Evolutionary conservation across 2,797 vertebrate species (phyloP), one percentile per base, ranked within the genome.

Genomic region (Morus bassanus): DNA sequence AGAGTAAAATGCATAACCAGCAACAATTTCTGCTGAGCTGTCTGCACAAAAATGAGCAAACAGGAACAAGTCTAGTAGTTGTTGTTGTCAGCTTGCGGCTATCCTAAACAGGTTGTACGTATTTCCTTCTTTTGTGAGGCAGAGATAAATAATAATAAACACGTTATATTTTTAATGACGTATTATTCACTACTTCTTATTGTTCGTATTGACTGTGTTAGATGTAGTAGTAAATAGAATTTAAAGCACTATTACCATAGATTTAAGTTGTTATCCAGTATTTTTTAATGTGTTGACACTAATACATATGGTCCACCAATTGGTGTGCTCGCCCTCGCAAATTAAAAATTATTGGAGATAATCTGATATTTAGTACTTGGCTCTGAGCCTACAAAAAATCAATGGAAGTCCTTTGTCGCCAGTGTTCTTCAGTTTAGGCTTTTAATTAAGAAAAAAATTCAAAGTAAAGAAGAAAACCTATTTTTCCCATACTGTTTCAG

Each of bases 231-330:
- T 88, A 95, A 97, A 89, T 45, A 95, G 73, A 78, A 95, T 87
- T 96, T 95, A 96, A 97, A 95, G 67, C 74, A 69, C 60, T 96
- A 10, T 85, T 96, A 74, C 78, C 94, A 67, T 89, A 46, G 83
- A 77, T 92, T 96, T 95, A 83, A 90, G 88, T 94, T 95, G 60
- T 96, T 95, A 73, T 72, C 28, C 82, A 78, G 25, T 75, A 61
- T 89, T 96, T 91, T 92, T 96, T 35, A 93, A 89, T 96, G 88
- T 97, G 54, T 95, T 96, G 93, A 80, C 81, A 63, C 67, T 93
- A 94, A 91, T 90, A 83, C 69, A 74, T 95, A 84, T 92, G 86
- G 80, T 83, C 63, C 64, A 97, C 69, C 78, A 92, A 89, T 89
- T 95, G 90, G 83, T 82, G 72, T 1, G 25, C 39, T 76, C 33